A percentile compares a stretch with the other conserved stretches of the same genome.
These are phyloP conservation scores for Pycnomerus fuliginosus DNA, from an alignment of 2,888 invertebrate species.

Conservation along the genomic window DNA sequence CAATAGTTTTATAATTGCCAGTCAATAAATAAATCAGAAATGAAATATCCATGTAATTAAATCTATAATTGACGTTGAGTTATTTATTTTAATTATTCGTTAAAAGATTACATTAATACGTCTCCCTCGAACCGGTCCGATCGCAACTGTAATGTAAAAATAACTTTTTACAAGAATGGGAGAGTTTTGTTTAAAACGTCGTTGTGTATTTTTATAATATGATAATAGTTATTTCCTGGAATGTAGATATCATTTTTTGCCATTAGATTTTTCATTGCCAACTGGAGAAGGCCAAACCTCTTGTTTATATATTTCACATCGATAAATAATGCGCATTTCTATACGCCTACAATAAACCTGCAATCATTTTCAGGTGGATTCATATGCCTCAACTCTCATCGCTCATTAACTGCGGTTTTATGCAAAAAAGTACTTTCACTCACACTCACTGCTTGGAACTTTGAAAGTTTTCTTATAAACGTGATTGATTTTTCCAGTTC, in stretches of 20 bases:
- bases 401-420: no score
- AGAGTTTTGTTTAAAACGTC: not conserved
- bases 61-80: constrained; percentile 33
- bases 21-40: constrained; percentile 36
- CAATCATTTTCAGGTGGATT: constrained; percentile 6
- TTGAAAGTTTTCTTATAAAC: no score
- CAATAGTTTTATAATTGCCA: constrained; percentile 36
- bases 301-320: constrained; percentile 15
- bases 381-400: no score
- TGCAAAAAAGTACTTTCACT: no score
- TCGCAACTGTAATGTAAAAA: constrained; percentile 3
- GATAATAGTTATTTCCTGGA: constrained; percentile 17
- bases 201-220: constrained; percentile 17
- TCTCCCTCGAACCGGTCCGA: constrained; percentile 13
- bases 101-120: constrained; percentile 25
- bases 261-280: constrained; percentile 19
- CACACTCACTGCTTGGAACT: no score
- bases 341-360: constrained; percentile 5
- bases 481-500: no score
- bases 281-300: constrained; percentile 23
- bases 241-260: constrained; percentile 20
- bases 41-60: constrained; percentile 30
- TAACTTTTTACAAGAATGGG: not conserved
- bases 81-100: constrained; percentile 33
- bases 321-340: constrained; percentile 24